Conservation (phyloP, 2,888 invertebrate species). For the Machimus rusticus region DNA sequence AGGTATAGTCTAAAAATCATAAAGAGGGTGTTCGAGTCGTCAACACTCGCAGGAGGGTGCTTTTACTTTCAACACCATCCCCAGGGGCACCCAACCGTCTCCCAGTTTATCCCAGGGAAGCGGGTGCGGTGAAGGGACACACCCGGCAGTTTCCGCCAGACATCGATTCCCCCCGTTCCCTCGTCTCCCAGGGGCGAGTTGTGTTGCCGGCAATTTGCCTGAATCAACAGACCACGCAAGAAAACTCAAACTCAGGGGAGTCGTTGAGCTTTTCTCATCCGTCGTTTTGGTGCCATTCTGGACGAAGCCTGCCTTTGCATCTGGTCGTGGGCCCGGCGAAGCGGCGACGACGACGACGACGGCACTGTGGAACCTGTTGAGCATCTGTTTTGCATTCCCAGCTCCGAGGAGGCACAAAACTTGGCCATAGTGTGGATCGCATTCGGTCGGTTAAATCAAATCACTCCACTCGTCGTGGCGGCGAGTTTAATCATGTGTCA, state of each 20-base stretch:
- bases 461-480: neutral
- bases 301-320: neutral
- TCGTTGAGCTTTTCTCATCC: neutral
- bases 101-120: neutral
- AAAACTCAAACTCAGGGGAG: neutral
- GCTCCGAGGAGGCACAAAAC: neutral
- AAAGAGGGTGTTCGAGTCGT: neutral
- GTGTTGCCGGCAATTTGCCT: neutral
- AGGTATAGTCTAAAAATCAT: neutral
- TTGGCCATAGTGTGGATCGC: neutral
- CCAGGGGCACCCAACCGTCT: neutral
- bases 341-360: neutral
- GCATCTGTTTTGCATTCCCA: neutral
- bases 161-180: neutral
- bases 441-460: slow-evolving; percentile 17
- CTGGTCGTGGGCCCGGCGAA: neutral
- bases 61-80: neutral
- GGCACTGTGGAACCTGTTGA: slow-evolving; percentile 32
- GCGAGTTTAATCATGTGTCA: slow-evolving; percentile 26
- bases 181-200: neutral
- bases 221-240: neutral
- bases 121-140: neutral
- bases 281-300: neutral
- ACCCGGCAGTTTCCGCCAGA: neutral
- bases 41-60: neutral